Evolutionary conservation across 2,113 vertebrate genomes (phyloP), one percentile per base, ranked within the genome.

Genomic region (Clupea harengus): DNA sequence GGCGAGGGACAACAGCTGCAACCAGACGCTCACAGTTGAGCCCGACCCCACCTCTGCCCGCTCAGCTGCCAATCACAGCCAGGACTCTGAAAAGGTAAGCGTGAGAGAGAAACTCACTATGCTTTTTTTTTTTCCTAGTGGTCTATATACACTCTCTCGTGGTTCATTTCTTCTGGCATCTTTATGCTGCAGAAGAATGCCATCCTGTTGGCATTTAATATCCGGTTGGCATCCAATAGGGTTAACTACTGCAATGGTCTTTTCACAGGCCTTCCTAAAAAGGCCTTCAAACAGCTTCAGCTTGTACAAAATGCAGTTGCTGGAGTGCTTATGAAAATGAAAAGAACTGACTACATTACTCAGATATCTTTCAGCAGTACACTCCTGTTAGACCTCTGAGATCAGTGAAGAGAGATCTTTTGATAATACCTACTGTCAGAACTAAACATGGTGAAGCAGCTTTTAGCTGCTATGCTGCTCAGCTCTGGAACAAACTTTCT

Each of bases 1-100:
- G 86, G 93, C 94, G 87, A 93, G 93, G 86, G 95, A 93, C 81
- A 87, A 20, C 72, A 89, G 90, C 83, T 94, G 93, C 83, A 89
- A 89, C 28, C 85, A 92, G 54, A 94, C 88, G 6, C 89, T 96
- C 46, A 82, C 87, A 6, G 85, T 92, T 84, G 89, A 93, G 86
- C 81, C 86, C 75, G 22, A 92, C 72, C 50, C 87, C 1, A 89
- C 84, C 13, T 13, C 72, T 78, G 72, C 17, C 4, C 32, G 54
- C 20, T 22, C n/a, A 18, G 89, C 81, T 0, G 7, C 89, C 13
- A 81, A 85, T 2, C 88, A 92, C 83, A 54, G 80, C 81, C 89
- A 91, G 10, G 90, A 92, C 28, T 75, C 92, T 20, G 52, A n/a
- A 54, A 93, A 95, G 93, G 95, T 95, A 85, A 85, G 85, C 25